Evolutionary conservation across 2,113 vertebrate genomes (phyloP).

Genomic region (Tragelaphus imberbis): DNA sequence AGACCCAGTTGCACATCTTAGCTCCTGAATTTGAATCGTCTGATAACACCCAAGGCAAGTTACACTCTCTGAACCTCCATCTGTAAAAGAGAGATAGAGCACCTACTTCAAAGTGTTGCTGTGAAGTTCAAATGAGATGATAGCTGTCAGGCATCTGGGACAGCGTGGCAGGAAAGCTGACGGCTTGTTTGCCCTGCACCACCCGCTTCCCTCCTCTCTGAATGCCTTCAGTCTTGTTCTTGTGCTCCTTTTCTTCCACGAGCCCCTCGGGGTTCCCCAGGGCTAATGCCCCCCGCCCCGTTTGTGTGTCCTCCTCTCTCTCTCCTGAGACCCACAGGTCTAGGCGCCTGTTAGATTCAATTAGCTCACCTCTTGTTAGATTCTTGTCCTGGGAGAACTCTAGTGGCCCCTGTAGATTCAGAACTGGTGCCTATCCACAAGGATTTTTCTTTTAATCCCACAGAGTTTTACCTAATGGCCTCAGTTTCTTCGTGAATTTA

Average conservation of each 20-base stretch:
- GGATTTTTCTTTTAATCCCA: background rate
- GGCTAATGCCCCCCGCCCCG: background rate
- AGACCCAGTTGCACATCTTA: background rate
- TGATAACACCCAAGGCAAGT: background rate
- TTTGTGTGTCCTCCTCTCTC: background rate
- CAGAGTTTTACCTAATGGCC: background rate
- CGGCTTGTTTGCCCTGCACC: background rate
- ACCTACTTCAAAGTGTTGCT: background rate
- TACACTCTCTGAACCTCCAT: background rate
- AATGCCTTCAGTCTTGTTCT: background rate
- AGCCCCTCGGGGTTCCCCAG: background rate
- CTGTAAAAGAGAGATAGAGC: background rate
- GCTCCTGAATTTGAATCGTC: background rate
- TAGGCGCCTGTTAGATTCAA: background rate
- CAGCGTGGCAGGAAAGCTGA: background rate
- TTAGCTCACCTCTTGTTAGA: background rate
- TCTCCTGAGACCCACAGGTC: background rate
- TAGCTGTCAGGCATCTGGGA: background rate
- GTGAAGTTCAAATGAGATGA: background rate
- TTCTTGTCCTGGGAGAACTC: background rate
- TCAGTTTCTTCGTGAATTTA: background rate
- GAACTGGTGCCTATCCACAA: background rate
- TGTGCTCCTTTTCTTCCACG: background rate
- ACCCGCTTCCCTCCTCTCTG: background rate
- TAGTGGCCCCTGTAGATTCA: background rate